These are phyloP conservation scores for Capromys pilorides DNA, from an alignment of 2,797 vertebrate species.

Conservation along the genomic window DNA sequence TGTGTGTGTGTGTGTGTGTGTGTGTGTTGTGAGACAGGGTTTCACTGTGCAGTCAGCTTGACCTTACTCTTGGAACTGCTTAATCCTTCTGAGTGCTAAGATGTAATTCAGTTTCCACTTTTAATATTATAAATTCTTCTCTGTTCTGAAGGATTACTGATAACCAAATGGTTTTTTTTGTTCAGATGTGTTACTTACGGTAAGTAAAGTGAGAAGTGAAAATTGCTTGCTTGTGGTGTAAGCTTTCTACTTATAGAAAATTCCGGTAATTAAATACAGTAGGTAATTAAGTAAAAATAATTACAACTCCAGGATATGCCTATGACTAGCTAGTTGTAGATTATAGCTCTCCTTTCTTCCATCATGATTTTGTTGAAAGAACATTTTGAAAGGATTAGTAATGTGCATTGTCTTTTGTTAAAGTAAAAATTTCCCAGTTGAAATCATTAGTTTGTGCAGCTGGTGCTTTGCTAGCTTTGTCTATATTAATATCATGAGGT, in stretches of 20 bases:
- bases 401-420: not conserved
- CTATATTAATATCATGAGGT: not conserved
- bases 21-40: not conserved
- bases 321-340: not conserved
- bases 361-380: slow-evolving; percentile 42
- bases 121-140: slow-evolving; percentile 21
- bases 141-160: slow-evolving; percentile 14
- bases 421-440: slow-evolving; percentile 37
- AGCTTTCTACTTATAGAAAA: slow-evolving; percentile 46
- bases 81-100: not conserved
- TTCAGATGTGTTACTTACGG: slow-evolving; percentile 47
- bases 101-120: slow-evolving; percentile 32
- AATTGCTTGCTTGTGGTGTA: slow-evolving; percentile 23
- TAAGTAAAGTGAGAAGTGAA: slow-evolving; percentile 63
- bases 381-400: slow-evolving; percentile 57
- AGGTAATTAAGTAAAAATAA: slow-evolving; percentile 54
- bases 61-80: not conserved
- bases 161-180: slow-evolving; percentile 40
- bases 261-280: slow-evolving; percentile 10
- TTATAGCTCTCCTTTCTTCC: slow-evolving; percentile 55
- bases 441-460: not conserved
- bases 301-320: not conserved
- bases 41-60: not conserved
- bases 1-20: not conserved
- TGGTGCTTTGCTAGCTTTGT: not conserved